Evolutionary conservation across 2,797 vertebrate genomes (phyloP), one percentile per base, ranked within the genome.

Genomic region (Pangasius djambal): DNA sequence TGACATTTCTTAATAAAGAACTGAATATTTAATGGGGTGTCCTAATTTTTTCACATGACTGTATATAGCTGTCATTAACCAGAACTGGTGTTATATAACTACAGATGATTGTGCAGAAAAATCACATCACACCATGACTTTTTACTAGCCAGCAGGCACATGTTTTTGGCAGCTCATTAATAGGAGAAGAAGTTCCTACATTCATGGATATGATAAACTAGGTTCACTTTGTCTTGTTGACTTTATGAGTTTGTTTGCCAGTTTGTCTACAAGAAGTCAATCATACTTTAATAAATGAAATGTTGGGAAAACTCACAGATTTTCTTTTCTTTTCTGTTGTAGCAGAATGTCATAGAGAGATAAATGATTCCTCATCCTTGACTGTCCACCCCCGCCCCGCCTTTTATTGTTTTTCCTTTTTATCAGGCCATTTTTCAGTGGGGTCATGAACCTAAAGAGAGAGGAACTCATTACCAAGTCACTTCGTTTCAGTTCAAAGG

Each of bases 401-500:
- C 25, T 63, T 48, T 77, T 93, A 74, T 87, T 89, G 87, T 85
- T 86, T 91, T 87, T 87, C 87, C 78, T 72, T 87, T 77, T 77
- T 65, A 84, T 85, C 34, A 50, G 57, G 77, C 87, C 20, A 3
- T 15, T n/a, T 86, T 82, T 83, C 87, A 28, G 89, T 88, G 92
- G 92, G 95, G 94, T 95, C 93, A 52, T 84, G 91, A 94, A 95
- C 94, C 94, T 89, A 12, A 59, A 93, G 90, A 91, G 93, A 94
- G 92, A 88, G 92, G 93, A 93, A 94, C 94, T 95, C 94, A 95
- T 95, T 95, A 95, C 92, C 90, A 92, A 94, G 93, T 94, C 93
- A 92, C 92, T 93, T 91, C 90, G 89, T 93, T 94, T 93, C 92
- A 91, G 90, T 91, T 94, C 92, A 91, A 78, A 86, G 87, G 87